Evolutionary conservation across 2,888 invertebrate species (phyloP), one percentile per base, ranked within the genome.

Genomic region (Cosmorhoe ocellata): DNA sequence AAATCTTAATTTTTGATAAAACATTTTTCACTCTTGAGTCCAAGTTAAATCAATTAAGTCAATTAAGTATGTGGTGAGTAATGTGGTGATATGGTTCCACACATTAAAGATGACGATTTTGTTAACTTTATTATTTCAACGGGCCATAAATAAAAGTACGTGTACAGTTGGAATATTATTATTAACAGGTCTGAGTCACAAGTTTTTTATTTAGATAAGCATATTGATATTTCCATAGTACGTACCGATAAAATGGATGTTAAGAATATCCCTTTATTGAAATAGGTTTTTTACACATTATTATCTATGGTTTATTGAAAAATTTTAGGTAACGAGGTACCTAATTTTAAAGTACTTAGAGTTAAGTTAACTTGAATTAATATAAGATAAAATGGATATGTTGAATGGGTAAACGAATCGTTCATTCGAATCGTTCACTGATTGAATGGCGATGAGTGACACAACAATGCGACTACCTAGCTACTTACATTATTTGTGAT

Each of bases 81-180:
- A 55, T 51, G 42, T 27, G 18, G n/a, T 50, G 42, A 53, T 45
- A 34, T 39, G 38, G 28, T 45, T 34, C 22, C 28, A 47, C 44
- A 55, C 38, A 27, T 45, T 38, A 33, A 51, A 43, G 51, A 46
- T 37, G 43, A 38, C 38, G 49, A 49, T 51, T 32, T 34, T 50
- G 38, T 39, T 41, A 52, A 32, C 24, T 46, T 42, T 41, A 54
- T 41, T 33, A 32, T 30, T 11, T n/a, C 2, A 13, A 32, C 24
- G 28, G 36, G 45, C 6, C 18, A 40, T 42, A 69, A 71, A 70
- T 74, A 67, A 73, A 66, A 61, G 59, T 44, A 51, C 38, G 27
- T 14, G 37, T 67, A 68, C 70, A 71, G 72, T 79, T 85, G 79
- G 74, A 83, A 79, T 79, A 79, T 83, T 88, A 70, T 85, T 86